Evolutionary conservation across 1,140 invertebrate genomes (phyloP).

Genomic region (Listronotus bonariensis): DNA sequence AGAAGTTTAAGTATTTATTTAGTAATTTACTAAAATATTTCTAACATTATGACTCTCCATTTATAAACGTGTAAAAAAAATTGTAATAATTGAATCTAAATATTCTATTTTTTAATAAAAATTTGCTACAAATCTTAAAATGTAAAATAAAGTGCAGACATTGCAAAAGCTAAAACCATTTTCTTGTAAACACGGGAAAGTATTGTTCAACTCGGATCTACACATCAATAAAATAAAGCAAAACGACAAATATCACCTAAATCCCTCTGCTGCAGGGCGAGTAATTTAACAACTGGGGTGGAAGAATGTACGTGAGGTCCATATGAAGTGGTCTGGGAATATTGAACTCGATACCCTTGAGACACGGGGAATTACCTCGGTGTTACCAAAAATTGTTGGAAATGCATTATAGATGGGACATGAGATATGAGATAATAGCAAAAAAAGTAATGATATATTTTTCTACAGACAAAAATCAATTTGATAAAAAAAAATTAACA

Average conservation of each 20-base stretch:
- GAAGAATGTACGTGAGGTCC: conserved; percentile 27
- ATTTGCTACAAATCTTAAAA: no score
- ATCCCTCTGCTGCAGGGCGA: conserved; percentile 15
- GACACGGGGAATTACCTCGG: conserved; percentile 17
- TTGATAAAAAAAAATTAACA: no score
- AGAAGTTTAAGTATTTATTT: no score
- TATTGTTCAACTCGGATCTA: conserved; percentile 13
- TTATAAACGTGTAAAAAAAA: no score
- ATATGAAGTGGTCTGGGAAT: conserved; percentile 16
- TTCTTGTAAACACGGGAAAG: conserved; percentile 2
- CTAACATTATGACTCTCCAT: no score
- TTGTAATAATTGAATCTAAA: no score
- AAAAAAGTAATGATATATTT: conserved; percentile 2
- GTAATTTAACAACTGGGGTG: conserved; percentile 28
- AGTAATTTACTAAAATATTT: no score
- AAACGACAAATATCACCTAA: conserved; percentile 32
- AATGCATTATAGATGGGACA: conserved; percentile 16
- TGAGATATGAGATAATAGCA: conserved; percentile 14
- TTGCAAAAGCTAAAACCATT: conserved; percentile 10
- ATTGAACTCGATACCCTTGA: conserved; percentile 26
- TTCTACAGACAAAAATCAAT: no score
- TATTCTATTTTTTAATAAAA: no score
- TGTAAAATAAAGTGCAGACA: neutral
- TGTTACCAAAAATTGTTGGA: conserved; percentile 22
- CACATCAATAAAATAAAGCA: conserved; percentile 23